Evolutionary conservation across 92 coral and sea anemone genomes (phyloP), one percentile per base, ranked within the genome.

Genomic region (Meandrina meandrites): DNA sequence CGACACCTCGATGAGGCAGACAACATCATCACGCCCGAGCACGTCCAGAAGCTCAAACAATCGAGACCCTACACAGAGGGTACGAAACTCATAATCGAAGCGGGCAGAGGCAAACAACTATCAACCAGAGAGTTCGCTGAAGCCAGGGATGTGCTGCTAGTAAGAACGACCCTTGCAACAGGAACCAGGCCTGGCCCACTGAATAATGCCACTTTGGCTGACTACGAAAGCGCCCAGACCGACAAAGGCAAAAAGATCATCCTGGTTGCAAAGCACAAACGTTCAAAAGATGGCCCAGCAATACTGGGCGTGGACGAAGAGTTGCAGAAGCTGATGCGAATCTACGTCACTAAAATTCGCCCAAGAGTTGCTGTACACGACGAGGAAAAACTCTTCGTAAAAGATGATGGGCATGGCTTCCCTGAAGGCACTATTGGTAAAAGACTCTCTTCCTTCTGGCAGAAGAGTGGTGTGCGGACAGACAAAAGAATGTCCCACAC

Each of bases 241-340:
- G 11, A 9, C 12, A 81, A 40, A 3, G 82, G 45, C 0, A 77
- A 77, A 10, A 13, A 24, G 7, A 48, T 77, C 4, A 37, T 86
- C 8, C 35, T 60, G 12, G 83, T 77, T 1, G n/a, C 83, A 5
- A 76, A 77, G 16, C 88, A 86, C 24, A 86, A 86, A 50, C 19
- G 62, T 10, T 58, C 83, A 1, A 31, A 64, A 27, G 74, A 66
- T 24, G 88, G 88, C 16, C 88, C 88, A 7, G 88, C 88, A 0
- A 37, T 66, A 64, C 30, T 86, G 0, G 88, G 82, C 0, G 24
- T 86, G 83, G 62, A 86, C 53, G 14, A 4, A 36, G 82, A 76
- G 28, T 27, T 57, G 21, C 64, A 77, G 3, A 30, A 37, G 47
- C 27, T 37, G 11, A 76, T 86, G 82, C 50, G 11, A 0, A 15